A percentile compares a stretch with the other conserved stretches of the same genome.
Evolutionary conservation across 2,113 vertebrate species (phyloP).

Genomic region (Bucco capensis): DNA sequence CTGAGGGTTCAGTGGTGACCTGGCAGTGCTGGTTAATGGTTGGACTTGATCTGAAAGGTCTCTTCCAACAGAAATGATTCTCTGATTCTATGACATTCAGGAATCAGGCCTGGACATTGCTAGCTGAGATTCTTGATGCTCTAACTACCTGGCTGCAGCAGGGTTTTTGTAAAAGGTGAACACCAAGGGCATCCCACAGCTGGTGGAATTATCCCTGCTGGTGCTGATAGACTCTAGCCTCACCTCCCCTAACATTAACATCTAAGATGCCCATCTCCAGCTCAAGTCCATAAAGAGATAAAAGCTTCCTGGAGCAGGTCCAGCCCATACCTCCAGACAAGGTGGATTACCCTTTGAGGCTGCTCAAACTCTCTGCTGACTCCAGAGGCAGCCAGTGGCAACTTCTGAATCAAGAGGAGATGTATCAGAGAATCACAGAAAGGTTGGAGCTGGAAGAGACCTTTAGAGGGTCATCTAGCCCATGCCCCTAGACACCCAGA

Average conservation of each 20-base stretch:
- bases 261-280: background rate
- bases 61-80: no score
- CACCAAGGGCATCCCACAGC: background rate
- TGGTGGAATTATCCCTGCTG: background rate
- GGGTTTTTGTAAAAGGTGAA: background rate
- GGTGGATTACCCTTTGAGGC: background rate
- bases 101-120: background rate
- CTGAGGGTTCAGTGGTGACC: no score
- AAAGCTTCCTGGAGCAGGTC: background rate
- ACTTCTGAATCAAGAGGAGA: background rate
- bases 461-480: no score
- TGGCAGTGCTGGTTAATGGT: no score
- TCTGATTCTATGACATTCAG: background rate
- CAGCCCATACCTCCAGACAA: background rate
- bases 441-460: no score
- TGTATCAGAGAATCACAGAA: no score
- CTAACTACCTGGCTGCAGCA: background rate
- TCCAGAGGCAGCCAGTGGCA: background rate
- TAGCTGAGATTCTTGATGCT: background rate
- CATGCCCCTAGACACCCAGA: no score
- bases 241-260: background rate
- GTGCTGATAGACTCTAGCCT: background rate
- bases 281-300: background rate
- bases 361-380: background rate
- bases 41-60: no score